Evolutionary conservation across 2,113 vertebrate species (phyloP), one percentile per base, ranked within the genome.

Genomic region (Morone saxatilis): DNA sequence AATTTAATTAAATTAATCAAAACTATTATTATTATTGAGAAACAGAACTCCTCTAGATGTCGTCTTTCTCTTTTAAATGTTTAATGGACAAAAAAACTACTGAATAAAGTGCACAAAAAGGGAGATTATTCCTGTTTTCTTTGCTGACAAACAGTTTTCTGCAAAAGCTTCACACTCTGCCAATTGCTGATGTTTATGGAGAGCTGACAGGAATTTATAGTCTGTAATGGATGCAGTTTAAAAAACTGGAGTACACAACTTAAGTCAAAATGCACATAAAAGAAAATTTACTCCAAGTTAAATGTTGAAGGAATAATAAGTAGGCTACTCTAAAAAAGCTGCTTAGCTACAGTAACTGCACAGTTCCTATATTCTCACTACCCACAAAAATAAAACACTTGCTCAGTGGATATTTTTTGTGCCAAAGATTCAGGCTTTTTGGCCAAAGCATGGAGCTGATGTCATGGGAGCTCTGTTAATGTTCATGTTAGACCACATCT

Each of bases 401-500:
- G 16, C 47, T 19, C 66, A 66, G 65, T 63, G 16, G 60, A 74
- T 51, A 72, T 54, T 86, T 31, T 81, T 83, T 81, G 76, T 88
- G 91, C 87, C 89, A 90, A 63, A 91, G 80, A 62, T 78, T 81
- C 38, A 61, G 57, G 12, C 4, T 68, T 87, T 93, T 84, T 88
- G 89, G 88, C 92, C 85, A 51, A 87, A 90, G 86, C 62, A n/a
- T 5, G 40, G 71, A 36, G 62, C 81, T 93, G 88, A 92, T 87
- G 85, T 95, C 92, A 92, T 90, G 91, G 89, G 93, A 92, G 90
- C 83, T 51, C 66, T 40, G 51, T 71, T 68, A 78, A 72, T 73
- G 86, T 78, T 84, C 83, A 65, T 76, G 69, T 88, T 69, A 16
- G 65, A 20, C 74, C 63, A 72, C 87, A 91, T 90, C 90, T 89